Conservation (phyloP, 2,113 vertebrate genomes). For the Ranitomeya variabilis region DNA sequence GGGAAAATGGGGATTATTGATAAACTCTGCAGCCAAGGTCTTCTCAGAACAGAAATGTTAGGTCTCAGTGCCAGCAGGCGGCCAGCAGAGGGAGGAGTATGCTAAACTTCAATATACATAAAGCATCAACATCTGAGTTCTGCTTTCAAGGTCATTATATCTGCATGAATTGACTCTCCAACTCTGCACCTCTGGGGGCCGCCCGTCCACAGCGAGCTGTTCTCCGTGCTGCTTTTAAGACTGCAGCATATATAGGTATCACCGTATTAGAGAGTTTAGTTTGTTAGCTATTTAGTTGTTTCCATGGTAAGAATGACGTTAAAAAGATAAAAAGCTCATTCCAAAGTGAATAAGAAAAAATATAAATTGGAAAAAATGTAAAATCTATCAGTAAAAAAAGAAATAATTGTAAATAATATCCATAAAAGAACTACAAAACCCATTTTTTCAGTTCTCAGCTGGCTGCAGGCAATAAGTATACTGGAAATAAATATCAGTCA, state of each 20-base stretch:
- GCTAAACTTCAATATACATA: conserved; percentile 21
- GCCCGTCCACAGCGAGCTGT: neutral
- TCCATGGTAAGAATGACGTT: neutral
- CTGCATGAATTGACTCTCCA: conserved; percentile 38
- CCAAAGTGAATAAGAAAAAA: neutral
- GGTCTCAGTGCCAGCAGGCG: conserved; percentile 37
- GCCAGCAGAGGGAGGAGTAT: conserved; percentile 48
- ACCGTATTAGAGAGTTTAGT: neutral
- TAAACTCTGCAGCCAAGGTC: neutral
- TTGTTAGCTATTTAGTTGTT: neutral
- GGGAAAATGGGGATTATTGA: conserved; percentile 2
- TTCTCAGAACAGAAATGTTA: conserved; percentile 16
- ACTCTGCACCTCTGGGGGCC: conserved; percentile 12
- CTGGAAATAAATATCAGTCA: neutral
- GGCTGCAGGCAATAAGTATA: neutral
- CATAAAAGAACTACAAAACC: neutral
- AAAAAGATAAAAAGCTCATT: neutral
- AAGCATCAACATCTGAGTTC: neutral
- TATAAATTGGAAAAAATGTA: neutral
- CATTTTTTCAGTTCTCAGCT: neutral
- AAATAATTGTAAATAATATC: neutral
- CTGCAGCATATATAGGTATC: conserved; percentile 10
- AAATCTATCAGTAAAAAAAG: neutral
- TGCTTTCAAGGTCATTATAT: conserved; percentile 45
- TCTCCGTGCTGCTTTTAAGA: neutral